phyloP scores from a whole-genome alignment of 2,113 vertebrate species.

The Suricata suricatta region DNA sequence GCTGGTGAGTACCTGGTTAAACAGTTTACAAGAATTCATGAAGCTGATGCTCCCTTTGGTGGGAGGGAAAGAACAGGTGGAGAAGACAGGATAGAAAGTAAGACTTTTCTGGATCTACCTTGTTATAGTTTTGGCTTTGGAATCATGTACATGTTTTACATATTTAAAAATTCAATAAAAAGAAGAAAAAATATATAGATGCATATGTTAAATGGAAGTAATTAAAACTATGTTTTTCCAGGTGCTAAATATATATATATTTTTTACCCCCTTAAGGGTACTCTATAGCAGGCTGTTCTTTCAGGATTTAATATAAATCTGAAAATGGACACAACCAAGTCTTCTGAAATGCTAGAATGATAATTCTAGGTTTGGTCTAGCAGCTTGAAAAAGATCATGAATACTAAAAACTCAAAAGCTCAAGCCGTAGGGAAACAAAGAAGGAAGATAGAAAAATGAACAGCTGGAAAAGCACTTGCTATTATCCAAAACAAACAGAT shows the following conservation, averaged over 20 bases:
- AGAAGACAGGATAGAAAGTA: background rate
- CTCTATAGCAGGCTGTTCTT: background rate
- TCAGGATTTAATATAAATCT: background rate
- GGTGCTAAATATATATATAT: background rate
- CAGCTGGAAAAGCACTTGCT: constrained; percentile 49
- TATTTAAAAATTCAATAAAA: constrained; percentile 44
- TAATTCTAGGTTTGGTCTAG: constrained; percentile 61
- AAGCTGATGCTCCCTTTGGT: background rate
- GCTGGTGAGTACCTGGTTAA: background rate
- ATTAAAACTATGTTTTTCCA: constrained; percentile 15
- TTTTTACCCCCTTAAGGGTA: background rate
- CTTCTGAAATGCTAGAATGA: constrained; percentile 39
- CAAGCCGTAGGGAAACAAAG: constrained; percentile 31
- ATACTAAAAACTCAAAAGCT: constrained; percentile 53
- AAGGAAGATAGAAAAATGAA: constrained; percentile 35
- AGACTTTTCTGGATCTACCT: background rate
- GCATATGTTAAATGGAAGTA: background rate
- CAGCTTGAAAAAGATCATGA: background rate
- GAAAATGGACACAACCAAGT: constrained; percentile 33
- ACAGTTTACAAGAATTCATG: background rate
- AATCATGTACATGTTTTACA: background rate
- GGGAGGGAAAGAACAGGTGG: background rate
- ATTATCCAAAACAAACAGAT: constrained; percentile 56
- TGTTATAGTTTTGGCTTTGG: background rate
- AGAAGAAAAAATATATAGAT: background rate